Percentiles rank a stretch among this genome's conserved stretches.
Conservation (phyloP, 2,888 invertebrate genomes). For the Acronicta psi region DNA sequence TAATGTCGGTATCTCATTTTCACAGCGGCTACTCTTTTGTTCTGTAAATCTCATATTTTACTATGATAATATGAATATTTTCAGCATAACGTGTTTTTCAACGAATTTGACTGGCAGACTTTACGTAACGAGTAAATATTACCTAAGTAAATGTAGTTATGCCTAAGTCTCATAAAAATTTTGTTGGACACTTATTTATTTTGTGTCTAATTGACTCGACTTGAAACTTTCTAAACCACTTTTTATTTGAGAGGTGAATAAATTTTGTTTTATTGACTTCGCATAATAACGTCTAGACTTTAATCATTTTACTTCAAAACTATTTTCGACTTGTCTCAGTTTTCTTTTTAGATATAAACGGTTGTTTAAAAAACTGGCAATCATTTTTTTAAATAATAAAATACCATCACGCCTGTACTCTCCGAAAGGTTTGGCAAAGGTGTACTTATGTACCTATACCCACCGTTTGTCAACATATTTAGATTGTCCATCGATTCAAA, state of each 20-base stretch:
- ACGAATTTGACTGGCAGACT: slow-evolving; percentile 2
- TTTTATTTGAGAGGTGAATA: background rate
- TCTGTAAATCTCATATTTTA: slow-evolving; percentile 2
- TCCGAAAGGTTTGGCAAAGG: no score
- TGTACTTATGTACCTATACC: no score
- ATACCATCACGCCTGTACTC: no score
- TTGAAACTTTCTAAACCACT: slow-evolving; percentile 13
- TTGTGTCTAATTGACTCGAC: background rate
- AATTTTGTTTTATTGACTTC: background rate
- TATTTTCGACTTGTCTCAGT: no score
- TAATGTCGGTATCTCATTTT: slow-evolving; percentile 5
- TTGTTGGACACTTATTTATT: slow-evolving; percentile 3
- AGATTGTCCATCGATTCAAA: no score
- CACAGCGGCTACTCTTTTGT: slow-evolving; percentile 18
- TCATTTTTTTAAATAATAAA: no score
- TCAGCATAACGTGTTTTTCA: slow-evolving; percentile 11
- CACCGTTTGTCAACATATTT: no score
- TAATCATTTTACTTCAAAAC: background rate
- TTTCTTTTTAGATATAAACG: no score
- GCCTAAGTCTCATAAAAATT: background rate
- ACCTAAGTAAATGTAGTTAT: slow-evolving; percentile 8
- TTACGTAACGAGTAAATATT: background rate
- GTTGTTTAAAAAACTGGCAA: no score
- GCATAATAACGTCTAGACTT: background rate
- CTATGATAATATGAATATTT: slow-evolving; percentile 14